Conservation (phyloP, 2,797 vertebrate genomes). For the Oceanodroma leucorhoa region DNA sequence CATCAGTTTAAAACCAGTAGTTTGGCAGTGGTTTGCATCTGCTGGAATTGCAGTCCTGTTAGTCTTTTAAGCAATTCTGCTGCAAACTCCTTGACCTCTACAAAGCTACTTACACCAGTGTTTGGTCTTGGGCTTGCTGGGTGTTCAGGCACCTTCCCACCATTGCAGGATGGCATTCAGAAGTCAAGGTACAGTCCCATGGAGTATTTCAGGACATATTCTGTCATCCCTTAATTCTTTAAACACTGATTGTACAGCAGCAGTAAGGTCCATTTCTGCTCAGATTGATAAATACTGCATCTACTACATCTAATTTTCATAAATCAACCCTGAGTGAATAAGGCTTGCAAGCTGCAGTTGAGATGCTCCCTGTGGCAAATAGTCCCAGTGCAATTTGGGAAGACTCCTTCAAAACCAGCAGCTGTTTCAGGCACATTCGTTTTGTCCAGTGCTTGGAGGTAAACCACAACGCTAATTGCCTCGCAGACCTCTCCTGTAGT, state of each 20-base stretch:
- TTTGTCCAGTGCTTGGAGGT: slow-evolving; percentile 7
- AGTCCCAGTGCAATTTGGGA: not conserved
- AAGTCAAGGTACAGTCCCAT: not conserved
- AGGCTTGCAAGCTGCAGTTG: not conserved
- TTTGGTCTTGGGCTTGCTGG: not conserved
- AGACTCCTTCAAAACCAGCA: not conserved
- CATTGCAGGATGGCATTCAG: fast-evolving
- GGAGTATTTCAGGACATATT: not conserved
- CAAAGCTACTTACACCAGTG: not conserved
- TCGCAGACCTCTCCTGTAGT: not conserved
- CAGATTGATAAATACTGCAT: not conserved
- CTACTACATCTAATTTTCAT: not conserved
- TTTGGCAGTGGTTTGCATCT: not conserved
- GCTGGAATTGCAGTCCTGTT: not conserved
- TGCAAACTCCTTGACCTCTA: not conserved
- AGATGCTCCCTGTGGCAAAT: not conserved
- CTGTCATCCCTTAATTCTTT: not conserved
- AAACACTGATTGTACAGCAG: not conserved
- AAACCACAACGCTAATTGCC: not conserved
- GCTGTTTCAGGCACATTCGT: not conserved
- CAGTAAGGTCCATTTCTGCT: not conserved
- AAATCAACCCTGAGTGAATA: not conserved
- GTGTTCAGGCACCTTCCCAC: not conserved
- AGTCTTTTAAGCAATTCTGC: not conserved
- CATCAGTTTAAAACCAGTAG: not conserved